These are phyloP conservation scores for Spodoptera frugiperda DNA, from an alignment of 1,140 invertebrate genomes.

Conservation along the genomic window DNA sequence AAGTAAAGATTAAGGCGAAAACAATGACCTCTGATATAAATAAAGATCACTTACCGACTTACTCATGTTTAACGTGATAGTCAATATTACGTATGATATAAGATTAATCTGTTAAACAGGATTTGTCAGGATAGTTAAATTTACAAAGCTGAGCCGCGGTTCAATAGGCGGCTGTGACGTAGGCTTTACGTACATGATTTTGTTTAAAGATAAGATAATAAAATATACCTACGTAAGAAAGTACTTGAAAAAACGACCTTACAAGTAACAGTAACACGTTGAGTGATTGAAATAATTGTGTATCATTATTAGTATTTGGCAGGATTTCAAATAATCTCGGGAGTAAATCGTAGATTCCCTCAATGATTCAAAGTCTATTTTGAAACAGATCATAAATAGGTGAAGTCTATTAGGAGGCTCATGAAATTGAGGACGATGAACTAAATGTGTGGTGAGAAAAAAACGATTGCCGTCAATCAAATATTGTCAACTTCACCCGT, in stretches of 20 bases:
- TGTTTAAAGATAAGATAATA: conserved; percentile 50
- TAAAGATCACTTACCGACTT: background rate
- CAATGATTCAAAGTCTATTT: conserved; percentile 14
- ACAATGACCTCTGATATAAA: background rate
- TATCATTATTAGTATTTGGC: background rate
- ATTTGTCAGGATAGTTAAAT: conserved; percentile 40
- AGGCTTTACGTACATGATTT: conserved; percentile 32
- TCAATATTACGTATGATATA: conserved; percentile 33
- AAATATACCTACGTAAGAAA: conserved; percentile 4
- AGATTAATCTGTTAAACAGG: conserved; percentile 50
- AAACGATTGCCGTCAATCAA: background rate
- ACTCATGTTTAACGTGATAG: background rate
- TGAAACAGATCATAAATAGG: background rate
- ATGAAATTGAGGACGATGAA: background rate
- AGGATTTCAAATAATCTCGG: background rate
- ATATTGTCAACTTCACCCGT: background rate
- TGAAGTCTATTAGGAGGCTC: background rate
- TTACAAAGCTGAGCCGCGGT: conserved; percentile 52
- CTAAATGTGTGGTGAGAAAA: background rate
- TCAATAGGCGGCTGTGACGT: conserved; percentile 56
- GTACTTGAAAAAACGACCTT: background rate
- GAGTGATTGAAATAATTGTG: conserved; percentile 6
- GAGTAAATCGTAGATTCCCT: conserved; percentile 7
- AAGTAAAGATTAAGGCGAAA: background rate
- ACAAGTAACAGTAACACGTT: background rate